Percentiles rank a stretch among this genome's conserved stretches.
Conservation (phyloP, 2,113 vertebrate genomes). For the Coracopsis vasa region DNA sequence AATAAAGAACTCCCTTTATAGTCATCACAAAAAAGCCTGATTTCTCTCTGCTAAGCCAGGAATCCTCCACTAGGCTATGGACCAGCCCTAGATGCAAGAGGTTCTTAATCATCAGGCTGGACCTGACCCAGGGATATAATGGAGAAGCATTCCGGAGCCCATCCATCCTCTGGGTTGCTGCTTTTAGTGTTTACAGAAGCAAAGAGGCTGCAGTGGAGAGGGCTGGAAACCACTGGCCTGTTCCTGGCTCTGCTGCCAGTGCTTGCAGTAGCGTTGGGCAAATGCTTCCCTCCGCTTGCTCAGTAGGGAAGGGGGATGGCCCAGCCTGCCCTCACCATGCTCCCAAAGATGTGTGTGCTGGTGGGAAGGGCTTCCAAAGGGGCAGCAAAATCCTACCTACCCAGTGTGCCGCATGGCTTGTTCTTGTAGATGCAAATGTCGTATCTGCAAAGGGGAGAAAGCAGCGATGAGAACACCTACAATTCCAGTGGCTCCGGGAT, state of each 20-base stretch:
- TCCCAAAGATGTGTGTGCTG: fast-evolving
- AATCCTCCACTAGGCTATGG: neutral
- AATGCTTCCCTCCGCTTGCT: neutral
- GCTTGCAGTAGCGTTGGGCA: fast-evolving
- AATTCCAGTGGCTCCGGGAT: fast-evolving
- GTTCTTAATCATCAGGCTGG: constrained; percentile 12
- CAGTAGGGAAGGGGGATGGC: neutral
- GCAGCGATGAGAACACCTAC: fast-evolving
- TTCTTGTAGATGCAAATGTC: constrained; percentile 99
- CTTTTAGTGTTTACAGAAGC: neutral
- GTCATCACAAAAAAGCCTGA: neutral
- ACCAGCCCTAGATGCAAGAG: neutral
- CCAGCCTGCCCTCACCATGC: fast-evolving
- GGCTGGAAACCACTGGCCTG: neutral
- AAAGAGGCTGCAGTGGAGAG: neutral
- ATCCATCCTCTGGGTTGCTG: neutral
- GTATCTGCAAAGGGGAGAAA: constrained; percentile 77
- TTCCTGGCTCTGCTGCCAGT: neutral
- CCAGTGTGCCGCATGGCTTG: constrained; percentile 95
- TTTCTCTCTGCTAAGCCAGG: constrained; percentile 1
- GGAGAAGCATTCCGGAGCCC: neutral
- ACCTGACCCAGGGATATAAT: neutral
- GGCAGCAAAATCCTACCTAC: constrained; percentile 64
- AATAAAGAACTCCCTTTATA: constrained; percentile 21
- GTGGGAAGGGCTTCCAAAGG: neutral